Conservation (phyloP, 2,797 vertebrate genomes). For the Esox masquinongy region DNA sequence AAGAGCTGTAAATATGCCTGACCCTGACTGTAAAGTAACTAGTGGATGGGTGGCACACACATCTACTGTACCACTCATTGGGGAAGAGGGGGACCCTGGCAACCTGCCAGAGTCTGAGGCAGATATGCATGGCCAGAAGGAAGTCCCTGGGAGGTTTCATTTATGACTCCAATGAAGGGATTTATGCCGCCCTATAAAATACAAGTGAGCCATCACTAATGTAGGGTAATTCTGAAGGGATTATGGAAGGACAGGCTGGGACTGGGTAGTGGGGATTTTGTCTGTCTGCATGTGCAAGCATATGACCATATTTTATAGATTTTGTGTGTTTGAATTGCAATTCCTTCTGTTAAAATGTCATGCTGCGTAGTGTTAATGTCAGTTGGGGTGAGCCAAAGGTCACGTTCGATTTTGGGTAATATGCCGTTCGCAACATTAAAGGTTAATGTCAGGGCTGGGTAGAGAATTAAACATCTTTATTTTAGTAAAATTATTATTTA, state of each 20-base stretch:
- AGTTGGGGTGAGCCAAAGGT: neutral
- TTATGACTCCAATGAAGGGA: conserved; percentile 56
- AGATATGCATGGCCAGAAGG: conserved; percentile 11
- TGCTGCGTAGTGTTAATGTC: neutral
- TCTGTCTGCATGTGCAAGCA: neutral
- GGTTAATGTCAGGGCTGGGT: too few species aligned
- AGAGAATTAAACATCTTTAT: too few species aligned
- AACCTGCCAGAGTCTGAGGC: conserved; percentile 9
- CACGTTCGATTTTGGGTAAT: neutral
- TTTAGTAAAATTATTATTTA: too few species aligned
- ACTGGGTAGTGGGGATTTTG: neutral
- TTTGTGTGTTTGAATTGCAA: conserved; percentile 4
- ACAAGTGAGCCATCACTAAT: conserved; percentile 45
- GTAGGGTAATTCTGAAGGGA: conserved; percentile 26
- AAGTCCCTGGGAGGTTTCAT: conserved; percentile 34
- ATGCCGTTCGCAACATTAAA: too few species aligned
- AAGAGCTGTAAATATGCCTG: neutral
- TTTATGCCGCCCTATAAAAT: conserved; percentile 45
- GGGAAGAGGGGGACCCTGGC: too few species aligned
- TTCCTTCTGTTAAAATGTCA: conserved; percentile 14
- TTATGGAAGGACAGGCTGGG: conserved; percentile 15
- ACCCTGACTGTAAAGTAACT: neutral
- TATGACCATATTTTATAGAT: conserved; percentile 5
- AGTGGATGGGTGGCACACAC: neutral
- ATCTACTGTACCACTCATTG: neutral